Base-by-base conservation (phyloP, 2,888 invertebrate species). In the Drosophila gaucha region DNA sequence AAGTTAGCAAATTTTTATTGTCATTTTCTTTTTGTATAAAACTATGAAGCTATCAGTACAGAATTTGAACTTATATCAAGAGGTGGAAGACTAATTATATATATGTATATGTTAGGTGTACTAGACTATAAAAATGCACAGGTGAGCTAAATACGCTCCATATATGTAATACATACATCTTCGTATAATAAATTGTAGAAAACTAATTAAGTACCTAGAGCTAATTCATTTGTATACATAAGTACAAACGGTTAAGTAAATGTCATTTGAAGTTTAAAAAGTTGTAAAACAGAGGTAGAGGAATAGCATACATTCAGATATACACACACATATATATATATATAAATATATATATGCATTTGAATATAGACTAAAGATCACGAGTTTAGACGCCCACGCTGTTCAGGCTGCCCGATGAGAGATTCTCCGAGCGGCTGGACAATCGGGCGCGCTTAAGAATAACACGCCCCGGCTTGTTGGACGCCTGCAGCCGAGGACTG, bases 341-440 rank as follows among this genome's bases (percentile, higher is more conserved):
- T n/a, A n/a, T 31, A 18, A 2, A 31, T 24, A n/a, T 3, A 35
- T 33, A 18, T 46, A 39, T 67, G 33, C 54, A 55, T 35, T 43
- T 31, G 52, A 46, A 54, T 44, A 67, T 67, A 63, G 68, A 74
- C 78, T 86, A 84, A 77, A 84, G 85, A 86, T 88, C 87, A 88
- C 83, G 80, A 77, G 65, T 63, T 85, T 75, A 84, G 5, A 84
- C 89, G 52, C 89, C 84, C 4, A 84, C 82, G 36, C 84, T 84
- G 44, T 88, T 84, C 3, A 84, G 65, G 50, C 84, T 84, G 49
- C 85, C 84, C 24, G 84, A 84, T 1, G 84, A 84, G 1, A 86
- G 73, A 43, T 88, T 84, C 59, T 84, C 89, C 12, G 84, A 84
- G 36, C 84, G 89, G 46, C 89, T 84, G 38, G 89, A 78, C n/a